Evolutionary conservation across 2,888 invertebrate genomes (phyloP), one percentile per base, ranked within the genome.

Genomic region (Euzetes globulus): DNA sequence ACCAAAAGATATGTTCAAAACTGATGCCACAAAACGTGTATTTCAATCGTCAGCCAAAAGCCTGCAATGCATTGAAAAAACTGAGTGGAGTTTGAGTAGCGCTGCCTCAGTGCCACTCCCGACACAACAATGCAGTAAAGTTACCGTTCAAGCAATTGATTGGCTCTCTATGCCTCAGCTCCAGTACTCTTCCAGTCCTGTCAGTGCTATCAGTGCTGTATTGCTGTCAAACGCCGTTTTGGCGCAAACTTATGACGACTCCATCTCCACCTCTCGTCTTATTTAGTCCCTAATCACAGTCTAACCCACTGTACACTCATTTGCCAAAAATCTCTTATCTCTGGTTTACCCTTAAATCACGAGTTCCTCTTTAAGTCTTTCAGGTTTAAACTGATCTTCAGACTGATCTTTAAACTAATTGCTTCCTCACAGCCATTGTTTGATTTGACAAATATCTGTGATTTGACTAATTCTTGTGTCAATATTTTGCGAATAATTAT

Each of bases 91-190:
- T n/a, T n/a, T n/a, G n/a, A n/a, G n/a, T n/a, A 19, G 58, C 58
- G 63, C 33, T 29, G 68, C 47, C 11, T 45, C 7, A 70, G 47
- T 25, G 70, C 70, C 70, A 70, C 70, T 70, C 70, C 70, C 70
- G 45, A 70, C 47, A 9, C 22, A 70, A 70, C 70, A 70, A 70
- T 70, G 70, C 70, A 70, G 70, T 47, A 41, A 70, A 41, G 22
- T 41, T 22, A n/a, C 25, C 47, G 70, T 70, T 70, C 47, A 70
- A 47, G 70, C 70, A 47, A 22, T 47, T 70, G 41, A 70, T 70
- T 70, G 70, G 70, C 22, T 29, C n/a, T n/a, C n/a, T n/a, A 68
- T 17, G 2, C 60, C 15, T 29, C 11, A 6, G 33, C 60, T 3
- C 58, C 33, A 33, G 33, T 68, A 41, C 68, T 25, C 47, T 47